Base-by-base conservation (phyloP, 1,140 invertebrate genomes). In the Papilio dardanus region DNA sequence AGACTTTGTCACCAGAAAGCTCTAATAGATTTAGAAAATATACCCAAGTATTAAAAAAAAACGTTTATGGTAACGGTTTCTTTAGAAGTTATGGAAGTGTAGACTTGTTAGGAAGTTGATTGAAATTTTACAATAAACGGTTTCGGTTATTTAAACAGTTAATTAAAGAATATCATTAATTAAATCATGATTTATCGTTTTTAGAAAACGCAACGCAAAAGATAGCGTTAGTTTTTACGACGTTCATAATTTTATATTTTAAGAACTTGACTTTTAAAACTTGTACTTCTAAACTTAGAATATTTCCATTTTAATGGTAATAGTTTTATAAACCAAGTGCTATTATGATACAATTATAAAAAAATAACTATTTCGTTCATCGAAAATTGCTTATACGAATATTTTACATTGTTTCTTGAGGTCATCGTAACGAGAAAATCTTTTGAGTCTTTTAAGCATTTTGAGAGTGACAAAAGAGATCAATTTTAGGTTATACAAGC, bases 211-310 rank as follows among this genome's bases (percentile, higher is more conserved):
- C 37, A 2, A 6, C 5, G 37, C n/a, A n/a, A 10, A 42, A 14
- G 1, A 42, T 16, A 46, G n/a, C 2, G n/a, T 46, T 46, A 46
- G 42, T 46, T n/a, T n/a, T n/a, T 46, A 46, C n/a, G 42, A 46
- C 5, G 42, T n/a, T 16, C 42, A 46, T n/a, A n/a, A 46, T 16
- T 46, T n/a, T n/a, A n/a, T n/a, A 3, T n/a, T n/a, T n/a, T n/a
- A 46, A 42, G 37, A 42, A 46, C 42, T n/a, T n/a, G 14, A 46
- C 42, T 46, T 46, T n/a, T 46, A 46, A n/a, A 46, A 46, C 42
- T n/a, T n/a, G n/a, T 37, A 37, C 35, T 8, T 7, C 35, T 37
- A 37, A 37, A 37, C 35, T 37, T 37, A 37, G 7, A 37, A 37
- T 10, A 37, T 37, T 37, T 37, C 8, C 35, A 37, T 37, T 37